Percentiles rank a stretch among this genome's conserved stretches.
Conservation (phyloP, 2,113 vertebrate genomes). For the Eubucco bourcierii region DNA sequence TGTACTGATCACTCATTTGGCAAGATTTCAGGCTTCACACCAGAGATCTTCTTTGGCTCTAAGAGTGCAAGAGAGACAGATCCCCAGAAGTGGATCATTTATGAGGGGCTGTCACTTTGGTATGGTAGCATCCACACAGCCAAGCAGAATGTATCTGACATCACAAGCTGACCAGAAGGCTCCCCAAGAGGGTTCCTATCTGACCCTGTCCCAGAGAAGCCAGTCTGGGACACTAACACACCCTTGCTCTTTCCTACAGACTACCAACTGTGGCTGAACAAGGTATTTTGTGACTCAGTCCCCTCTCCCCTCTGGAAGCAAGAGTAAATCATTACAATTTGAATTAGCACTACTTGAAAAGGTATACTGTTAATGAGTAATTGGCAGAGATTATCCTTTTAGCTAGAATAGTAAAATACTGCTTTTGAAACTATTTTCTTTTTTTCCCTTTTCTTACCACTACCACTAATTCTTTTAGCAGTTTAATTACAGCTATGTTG, state of each 20-base stretch:
- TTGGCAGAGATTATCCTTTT: not conserved
- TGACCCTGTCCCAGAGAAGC: not conserved
- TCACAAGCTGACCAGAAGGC: not conserved
- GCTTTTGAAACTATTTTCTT: not conserved
- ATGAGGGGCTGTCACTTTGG: not conserved
- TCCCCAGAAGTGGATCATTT: not conserved
- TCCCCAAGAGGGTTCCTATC: not conserved
- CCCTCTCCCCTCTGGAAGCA: not conserved
- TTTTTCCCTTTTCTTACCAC: not conserved
- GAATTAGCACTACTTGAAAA: not conserved
- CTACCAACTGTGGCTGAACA: not conserved
- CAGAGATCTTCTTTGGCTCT: not conserved
- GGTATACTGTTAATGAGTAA: not conserved
- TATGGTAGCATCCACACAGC: not conserved
- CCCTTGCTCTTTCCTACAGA: not conserved
- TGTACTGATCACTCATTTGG: not conserved
- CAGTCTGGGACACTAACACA: not conserved
- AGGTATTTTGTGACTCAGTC: accelerated
- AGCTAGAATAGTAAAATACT: not conserved
- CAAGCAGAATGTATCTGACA: not conserved
- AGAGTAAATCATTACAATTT: not conserved
- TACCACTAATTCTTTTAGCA: not conserved
- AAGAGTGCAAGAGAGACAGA: not conserved
- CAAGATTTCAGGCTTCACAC: not conserved
- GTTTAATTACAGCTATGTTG: not conserved